Conservation (phyloP, 2,888 invertebrate species). For the Chirona hameri region DNA sequence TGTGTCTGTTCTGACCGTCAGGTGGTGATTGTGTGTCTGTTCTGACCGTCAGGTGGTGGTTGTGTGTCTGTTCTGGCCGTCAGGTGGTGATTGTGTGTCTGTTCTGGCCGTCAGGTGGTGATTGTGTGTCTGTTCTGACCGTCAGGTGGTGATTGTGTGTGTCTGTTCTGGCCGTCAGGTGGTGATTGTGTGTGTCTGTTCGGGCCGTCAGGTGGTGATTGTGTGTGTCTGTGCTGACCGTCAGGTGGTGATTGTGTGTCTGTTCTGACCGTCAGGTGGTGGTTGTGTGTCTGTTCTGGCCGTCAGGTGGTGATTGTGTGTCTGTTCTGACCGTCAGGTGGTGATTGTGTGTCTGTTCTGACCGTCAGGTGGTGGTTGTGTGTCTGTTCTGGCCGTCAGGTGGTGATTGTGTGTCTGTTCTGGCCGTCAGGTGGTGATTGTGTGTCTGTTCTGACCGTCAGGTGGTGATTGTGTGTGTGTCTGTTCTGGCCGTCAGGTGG, state of each 20-base stretch:
- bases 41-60: not conserved
- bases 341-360: no score
- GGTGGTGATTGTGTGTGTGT: not conserved
- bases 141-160: not conserved
- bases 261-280: slow-evolving; percentile 48
- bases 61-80: not conserved
- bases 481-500: not conserved
- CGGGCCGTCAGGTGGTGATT: no score
- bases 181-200: no score
- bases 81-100: no score
- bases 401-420: not conserved
- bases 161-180: no score
- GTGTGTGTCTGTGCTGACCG: not conserved
- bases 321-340: no score
- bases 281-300: slow-evolving; percentile 53
- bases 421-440: not conserved
- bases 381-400: no score
- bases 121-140: no score
- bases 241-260: slow-evolving; percentile 59
- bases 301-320: no score
- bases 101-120: no score
- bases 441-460: not conserved
- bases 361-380: not conserved
- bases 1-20: no score
- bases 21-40: not conserved